Base-by-base conservation (phyloP, 2,113 vertebrate species). In the Cheirogaleus medius region DNA sequence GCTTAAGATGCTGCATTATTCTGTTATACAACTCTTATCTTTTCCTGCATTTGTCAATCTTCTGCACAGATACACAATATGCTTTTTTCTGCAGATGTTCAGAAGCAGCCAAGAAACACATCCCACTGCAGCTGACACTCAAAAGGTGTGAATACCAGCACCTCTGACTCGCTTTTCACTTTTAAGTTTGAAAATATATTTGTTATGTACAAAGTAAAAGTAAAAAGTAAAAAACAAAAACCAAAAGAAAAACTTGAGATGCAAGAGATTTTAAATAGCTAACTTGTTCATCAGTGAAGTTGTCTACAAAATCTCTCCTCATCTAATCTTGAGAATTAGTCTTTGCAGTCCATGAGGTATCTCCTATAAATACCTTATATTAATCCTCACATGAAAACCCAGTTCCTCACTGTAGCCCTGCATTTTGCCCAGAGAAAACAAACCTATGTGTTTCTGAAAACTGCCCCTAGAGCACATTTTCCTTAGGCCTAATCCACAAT, bases 161-260 rank as follows among this genome's bases (percentile, higher is more conserved):
- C 42, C 87, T 86, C 66, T 87, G 66, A 74, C 56, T 14, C 2
- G 10, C 42, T 90, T 64, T 73, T 68, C 76, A 78, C 60, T 66
- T 84, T 81, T 44, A 69, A 88, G 20, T 86, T 13, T 69, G 71
- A 71, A 81, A 77, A 32, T 42, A 11, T 42, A 32, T 63, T 68
- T 89, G 78, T 76, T 85, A 87, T 11, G 47, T 68, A 82, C 32
- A 77, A 88, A 92, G 87, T 58, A 71, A 91, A 89, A 96, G 49
- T 34, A 80, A 94, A 69, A 87, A 39, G 20, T 3, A 21, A 93
- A 88, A 56, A 39, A 32, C 20, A 56, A 56, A 21, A 54, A 49
- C 25, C 2, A 25, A n/a, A 66, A 63, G 60, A 6, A 21, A 37
- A 83, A 73, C 64, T 21, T 14, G 29, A 94, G 44, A 71, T 52